Conservation (phyloP, 2,797 vertebrate species). For the Cheirogaleus major region DNA sequence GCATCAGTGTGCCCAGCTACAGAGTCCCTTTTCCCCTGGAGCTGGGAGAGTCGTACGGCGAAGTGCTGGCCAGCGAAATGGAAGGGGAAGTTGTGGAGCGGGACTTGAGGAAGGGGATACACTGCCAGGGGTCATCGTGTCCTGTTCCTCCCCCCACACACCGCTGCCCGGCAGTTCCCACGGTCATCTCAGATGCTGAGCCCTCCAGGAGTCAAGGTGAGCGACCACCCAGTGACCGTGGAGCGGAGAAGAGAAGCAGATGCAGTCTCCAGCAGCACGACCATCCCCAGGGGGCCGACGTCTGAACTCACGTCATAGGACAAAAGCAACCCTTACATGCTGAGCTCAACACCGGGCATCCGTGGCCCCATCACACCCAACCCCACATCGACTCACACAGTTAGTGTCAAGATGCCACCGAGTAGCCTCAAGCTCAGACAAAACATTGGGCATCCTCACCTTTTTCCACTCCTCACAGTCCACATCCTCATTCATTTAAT, state of each 20-base stretch:
- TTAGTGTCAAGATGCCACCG: accelerated
- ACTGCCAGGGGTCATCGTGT: accelerated
- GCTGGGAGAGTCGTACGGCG: not conserved
- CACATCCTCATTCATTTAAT: not conserved
- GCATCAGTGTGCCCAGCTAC: not conserved
- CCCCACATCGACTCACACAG: accelerated
- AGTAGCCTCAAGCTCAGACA: accelerated
- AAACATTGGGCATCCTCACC: accelerated
- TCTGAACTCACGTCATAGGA: not conserved
- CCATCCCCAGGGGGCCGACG: not conserved
- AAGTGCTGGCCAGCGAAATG: not conserved
- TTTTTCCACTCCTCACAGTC: not conserved
- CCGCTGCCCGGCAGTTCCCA: not conserved
- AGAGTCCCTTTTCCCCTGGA: not conserved
- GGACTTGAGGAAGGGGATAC: too few relatives aligned
- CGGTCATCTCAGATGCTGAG: not conserved
- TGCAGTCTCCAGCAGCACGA: accelerated
- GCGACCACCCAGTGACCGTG: accelerated
- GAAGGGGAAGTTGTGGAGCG: not conserved
- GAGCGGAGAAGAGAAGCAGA: not conserved
- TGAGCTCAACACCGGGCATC: accelerated
- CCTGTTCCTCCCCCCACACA: accelerated
- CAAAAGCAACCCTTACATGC: accelerated
- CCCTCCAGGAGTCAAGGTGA: not conserved
- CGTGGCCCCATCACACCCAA: accelerated